Evolutionary conservation across 2,888 invertebrate genomes (phyloP).

Genomic region (Sphaerophoria rueppellii): DNA sequence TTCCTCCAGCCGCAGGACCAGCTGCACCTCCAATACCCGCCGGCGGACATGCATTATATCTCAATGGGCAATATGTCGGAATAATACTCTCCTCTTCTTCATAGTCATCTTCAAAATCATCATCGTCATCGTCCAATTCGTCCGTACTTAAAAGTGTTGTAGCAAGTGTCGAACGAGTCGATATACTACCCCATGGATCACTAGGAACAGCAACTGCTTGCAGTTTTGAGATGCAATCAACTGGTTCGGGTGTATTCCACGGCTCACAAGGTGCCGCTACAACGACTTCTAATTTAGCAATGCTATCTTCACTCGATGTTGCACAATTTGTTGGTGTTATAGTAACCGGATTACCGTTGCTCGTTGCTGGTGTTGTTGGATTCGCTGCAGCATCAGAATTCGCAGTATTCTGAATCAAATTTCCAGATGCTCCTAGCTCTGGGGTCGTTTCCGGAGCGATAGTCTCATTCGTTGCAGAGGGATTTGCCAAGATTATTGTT

Average conservation of each 20-base stretch:
- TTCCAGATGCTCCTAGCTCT: not conserved
- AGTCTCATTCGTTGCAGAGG: constrained; percentile 63
- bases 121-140: constrained; percentile 81
- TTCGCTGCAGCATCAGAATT: constrained; percentile 49
- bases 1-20: constrained; percentile 25
- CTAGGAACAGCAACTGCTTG: constrained; percentile 88
- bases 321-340: constrained; percentile 68
- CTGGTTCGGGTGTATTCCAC: constrained; percentile 80
- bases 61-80: constrained; percentile 81
- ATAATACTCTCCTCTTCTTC: constrained; percentile 82
- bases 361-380: constrained; percentile 68
- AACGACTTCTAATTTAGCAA: constrained; percentile 82
- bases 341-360: constrained; percentile 79
- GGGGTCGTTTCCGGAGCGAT: constrained; percentile 1
- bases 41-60: constrained; percentile 79
- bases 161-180: constrained; percentile 81
- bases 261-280: constrained; percentile 79
- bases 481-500: constrained; percentile 63
- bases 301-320: constrained; percentile 79
- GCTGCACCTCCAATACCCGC: constrained; percentile 36
- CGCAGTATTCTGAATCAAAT: constrained; percentile 46
- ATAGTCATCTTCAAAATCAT: constrained; percentile 82
- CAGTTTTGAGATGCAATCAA: constrained; percentile 86
- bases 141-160: constrained; percentile 81
- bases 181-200: constrained; percentile 83